A percentile compares a stretch with the other conserved stretches of the same genome.
These are phyloP conservation scores for Priocnemis perturbator DNA, from an alignment of 2,888 invertebrate species.

Conservation along the genomic window DNA sequence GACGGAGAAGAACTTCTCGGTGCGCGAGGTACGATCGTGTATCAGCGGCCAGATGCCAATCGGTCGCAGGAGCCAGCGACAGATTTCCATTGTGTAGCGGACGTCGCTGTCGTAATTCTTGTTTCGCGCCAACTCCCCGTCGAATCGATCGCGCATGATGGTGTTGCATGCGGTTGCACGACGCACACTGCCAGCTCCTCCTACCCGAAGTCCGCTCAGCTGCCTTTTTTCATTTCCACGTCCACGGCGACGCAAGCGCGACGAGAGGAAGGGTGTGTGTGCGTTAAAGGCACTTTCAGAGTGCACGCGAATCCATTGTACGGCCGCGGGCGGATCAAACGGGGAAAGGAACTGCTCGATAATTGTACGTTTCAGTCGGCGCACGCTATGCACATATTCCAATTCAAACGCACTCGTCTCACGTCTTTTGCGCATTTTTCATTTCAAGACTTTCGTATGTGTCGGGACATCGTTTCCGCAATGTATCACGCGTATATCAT, in stretches of 20 bases:
- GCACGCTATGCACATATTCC: no score
- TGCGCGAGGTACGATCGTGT: constrained; percentile 9
- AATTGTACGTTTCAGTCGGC: no score
- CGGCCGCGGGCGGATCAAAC: no score
- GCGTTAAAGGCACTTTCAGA: neutral
- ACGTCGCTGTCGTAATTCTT: constrained; percentile 28
- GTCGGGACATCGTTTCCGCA: no score
- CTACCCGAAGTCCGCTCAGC: no score
- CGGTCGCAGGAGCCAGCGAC: constrained; percentile 56
- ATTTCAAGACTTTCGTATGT: no score
- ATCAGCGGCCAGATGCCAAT: constrained; percentile 58
- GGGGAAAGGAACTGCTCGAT: no score
- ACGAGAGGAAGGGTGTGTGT: neutral
- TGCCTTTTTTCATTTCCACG: neutral
- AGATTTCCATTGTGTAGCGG: constrained; percentile 51
- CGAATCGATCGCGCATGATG: constrained; percentile 30
- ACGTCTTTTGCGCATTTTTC: no score
- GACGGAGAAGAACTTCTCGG: constrained; percentile 16
- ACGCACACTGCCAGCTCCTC: constrained; percentile 27
- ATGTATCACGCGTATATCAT: no score
- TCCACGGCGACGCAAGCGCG: constrained; percentile 29
- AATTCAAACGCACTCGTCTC: no score
- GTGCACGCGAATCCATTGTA: no score
- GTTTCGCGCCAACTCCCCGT: constrained; percentile 6
- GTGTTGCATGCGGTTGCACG: constrained; percentile 3